phyloP scores from a whole-genome alignment of 2,888 invertebrate genomes.

The Lasioglossum zephyrum region DNA sequence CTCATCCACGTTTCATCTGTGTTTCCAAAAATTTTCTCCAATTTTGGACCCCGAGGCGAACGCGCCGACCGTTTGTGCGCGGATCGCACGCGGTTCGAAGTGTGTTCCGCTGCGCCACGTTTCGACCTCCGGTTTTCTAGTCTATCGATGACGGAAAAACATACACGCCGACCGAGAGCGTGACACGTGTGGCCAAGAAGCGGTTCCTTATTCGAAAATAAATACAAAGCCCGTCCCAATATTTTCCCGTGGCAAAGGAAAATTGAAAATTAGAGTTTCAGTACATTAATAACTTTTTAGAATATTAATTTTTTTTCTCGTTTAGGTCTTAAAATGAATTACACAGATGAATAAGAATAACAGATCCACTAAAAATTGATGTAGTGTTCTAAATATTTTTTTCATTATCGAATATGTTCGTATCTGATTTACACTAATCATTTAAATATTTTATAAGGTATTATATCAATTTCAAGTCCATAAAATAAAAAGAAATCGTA shows the following conservation, averaged over 20 bases:
- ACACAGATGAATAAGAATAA: no score
- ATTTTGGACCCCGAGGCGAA: background rate
- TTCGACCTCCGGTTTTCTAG: background rate
- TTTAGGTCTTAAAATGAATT: no score
- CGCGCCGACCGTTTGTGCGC: background rate
- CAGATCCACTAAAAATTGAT: no score
- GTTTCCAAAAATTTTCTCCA: conserved; percentile 29
- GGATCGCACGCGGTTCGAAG: background rate
- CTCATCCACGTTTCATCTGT: conserved; percentile 43
- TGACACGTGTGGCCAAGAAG: background rate
- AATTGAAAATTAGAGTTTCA: no score
- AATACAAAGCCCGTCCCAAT: background rate
- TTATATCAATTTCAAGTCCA: no score
- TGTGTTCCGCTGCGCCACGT: background rate
- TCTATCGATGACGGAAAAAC: background rate
- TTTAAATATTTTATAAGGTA: no score
- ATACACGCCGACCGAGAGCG: background rate
- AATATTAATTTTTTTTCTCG: no score
- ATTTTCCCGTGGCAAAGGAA: background rate
- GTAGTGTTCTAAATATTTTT: no score
- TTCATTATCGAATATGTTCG: no score
- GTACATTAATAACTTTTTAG: no score
- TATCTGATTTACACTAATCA: no score
- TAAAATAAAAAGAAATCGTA: no score
- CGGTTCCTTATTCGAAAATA: background rate